Evolutionary conservation across 2,888 invertebrate genomes (phyloP).

Genomic region (Melipona bicolor): DNA sequence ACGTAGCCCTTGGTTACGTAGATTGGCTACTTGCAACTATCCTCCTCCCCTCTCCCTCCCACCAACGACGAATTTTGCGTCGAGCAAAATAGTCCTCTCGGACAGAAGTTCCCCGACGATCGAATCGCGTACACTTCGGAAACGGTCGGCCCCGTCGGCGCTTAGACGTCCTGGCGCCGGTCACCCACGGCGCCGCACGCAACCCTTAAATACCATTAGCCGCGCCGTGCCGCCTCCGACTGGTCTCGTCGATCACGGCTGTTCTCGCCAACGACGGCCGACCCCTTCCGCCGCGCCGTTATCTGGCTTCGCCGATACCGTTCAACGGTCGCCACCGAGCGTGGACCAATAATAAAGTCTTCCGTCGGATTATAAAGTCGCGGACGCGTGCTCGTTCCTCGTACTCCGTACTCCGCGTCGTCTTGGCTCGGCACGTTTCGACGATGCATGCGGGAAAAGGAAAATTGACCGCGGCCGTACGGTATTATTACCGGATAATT

Average conservation of each 20-base stretch:
- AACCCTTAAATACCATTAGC: conserved; percentile 78
- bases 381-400: conserved; percentile 26
- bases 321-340: conserved; percentile 40
- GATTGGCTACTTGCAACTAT: conserved; percentile 53
- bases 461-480: conserved; percentile 11
- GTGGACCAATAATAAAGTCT: conserved; percentile 59
- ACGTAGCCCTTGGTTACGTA: conserved; percentile 35
- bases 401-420: not conserved
- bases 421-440: too few species aligned
- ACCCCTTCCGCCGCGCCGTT: conserved; percentile 46
- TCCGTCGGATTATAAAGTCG: conserved; percentile 36
- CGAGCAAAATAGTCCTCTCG: too few species aligned
- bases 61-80: not conserved
- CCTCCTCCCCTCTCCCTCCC: conserved; percentile 24
- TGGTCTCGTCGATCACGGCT: conserved; percentile 8
- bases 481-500: conserved; percentile 44
- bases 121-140: conserved; percentile 61
- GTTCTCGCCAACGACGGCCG: conserved; percentile 48
- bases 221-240: conserved; percentile 45
- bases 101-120: conserved; percentile 6
- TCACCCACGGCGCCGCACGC: conserved; percentile 82
- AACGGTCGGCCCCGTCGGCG: conserved; percentile 69
- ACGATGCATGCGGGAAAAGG: not conserved
- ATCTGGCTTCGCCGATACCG: conserved; percentile 63
- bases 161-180: conserved; percentile 82